phyloP scores from a whole-genome alignment of 1,140 invertebrate genomes.

The Drosophila nebulosa region DNA sequence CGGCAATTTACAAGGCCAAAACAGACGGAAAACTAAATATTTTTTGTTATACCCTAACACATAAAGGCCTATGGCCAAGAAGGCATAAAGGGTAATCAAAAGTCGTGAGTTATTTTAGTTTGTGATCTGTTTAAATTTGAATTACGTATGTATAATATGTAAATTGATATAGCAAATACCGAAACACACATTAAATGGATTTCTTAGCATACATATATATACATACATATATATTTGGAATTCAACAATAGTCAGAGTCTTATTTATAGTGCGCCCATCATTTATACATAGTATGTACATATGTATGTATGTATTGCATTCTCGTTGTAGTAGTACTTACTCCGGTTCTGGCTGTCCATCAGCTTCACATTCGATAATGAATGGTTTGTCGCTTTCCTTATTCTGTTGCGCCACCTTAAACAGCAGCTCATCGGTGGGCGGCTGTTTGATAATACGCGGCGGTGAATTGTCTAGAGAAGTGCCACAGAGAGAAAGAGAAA shows the following conservation, averaged over 20 bases:
- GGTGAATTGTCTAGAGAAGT: slow-evolving; percentile 88
- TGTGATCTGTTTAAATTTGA: not conserved
- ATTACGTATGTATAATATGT: not conserved
- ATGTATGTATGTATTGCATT: not conserved
- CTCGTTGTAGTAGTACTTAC: slow-evolving; percentile 83
- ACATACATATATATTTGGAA: no score
- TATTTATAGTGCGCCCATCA: no score
- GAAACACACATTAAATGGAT: no score
- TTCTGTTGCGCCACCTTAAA: slow-evolving; percentile 92
- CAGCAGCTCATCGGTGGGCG: slow-evolving; percentile 92
- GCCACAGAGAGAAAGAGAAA: not conserved
- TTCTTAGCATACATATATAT: no score
- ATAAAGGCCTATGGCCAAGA: not conserved
- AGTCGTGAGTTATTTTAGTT: not conserved
- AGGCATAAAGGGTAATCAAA: not conserved
- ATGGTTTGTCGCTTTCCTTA: slow-evolving; percentile 95
- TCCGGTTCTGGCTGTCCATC: slow-evolving; percentile 94
- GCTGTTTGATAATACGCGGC: slow-evolving; percentile 94
- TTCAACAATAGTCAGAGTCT: no score
- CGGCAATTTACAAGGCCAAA: slow-evolving; percentile 29
- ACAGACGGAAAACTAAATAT: slow-evolving; percentile 25
- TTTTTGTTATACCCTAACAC: slow-evolving; percentile 6
- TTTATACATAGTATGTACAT: no score
- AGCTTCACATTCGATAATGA: slow-evolving; percentile 96
- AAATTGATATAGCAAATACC: not conserved